These are phyloP conservation scores for Haliaeetus leucogaster DNA, from an alignment of 2,113 vertebrate genomes.

Conservation along the genomic window DNA sequence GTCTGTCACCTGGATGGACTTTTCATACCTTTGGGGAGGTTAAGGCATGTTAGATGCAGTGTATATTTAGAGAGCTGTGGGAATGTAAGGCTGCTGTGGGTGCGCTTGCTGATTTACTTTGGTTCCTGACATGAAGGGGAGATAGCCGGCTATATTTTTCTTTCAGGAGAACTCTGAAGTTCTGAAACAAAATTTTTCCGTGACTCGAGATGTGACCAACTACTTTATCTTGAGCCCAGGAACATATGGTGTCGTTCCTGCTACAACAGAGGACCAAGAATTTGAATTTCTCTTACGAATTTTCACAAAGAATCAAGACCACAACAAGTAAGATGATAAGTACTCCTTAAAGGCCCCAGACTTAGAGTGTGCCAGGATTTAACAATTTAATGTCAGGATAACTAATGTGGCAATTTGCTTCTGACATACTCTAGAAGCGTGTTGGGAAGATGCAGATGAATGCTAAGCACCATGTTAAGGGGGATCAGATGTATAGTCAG, in stretches of 20 bases:
- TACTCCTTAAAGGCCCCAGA: background rate
- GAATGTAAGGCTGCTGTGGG: background rate
- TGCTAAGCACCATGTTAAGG: background rate
- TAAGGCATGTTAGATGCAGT: background rate
- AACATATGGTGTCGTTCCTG: slow-evolving; percentile 43
- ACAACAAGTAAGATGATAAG: slow-evolving; percentile 41
- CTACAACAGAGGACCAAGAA: background rate
- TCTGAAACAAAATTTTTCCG: background rate
- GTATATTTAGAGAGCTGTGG: background rate
- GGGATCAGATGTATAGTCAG: background rate
- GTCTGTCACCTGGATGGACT: background rate
- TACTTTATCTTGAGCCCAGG: slow-evolving; percentile 52
- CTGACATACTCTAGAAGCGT: background rate
- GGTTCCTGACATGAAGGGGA: background rate
- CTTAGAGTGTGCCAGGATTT: background rate
- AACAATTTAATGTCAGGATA: background rate
- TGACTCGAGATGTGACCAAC: slow-evolving; percentile 36
- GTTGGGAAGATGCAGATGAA: background rate
- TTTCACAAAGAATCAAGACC: slow-evolving; percentile 57
- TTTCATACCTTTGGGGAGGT: background rate
- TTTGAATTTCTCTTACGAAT: slow-evolving; percentile 68
- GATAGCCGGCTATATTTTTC: background rate
- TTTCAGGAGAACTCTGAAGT: slow-evolving; percentile 15
- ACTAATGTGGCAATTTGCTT: background rate
- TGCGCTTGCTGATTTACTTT: background rate